Base-by-base conservation (phyloP, 2,888 invertebrate genomes). In the Tetragonula carbonaria region DNA sequence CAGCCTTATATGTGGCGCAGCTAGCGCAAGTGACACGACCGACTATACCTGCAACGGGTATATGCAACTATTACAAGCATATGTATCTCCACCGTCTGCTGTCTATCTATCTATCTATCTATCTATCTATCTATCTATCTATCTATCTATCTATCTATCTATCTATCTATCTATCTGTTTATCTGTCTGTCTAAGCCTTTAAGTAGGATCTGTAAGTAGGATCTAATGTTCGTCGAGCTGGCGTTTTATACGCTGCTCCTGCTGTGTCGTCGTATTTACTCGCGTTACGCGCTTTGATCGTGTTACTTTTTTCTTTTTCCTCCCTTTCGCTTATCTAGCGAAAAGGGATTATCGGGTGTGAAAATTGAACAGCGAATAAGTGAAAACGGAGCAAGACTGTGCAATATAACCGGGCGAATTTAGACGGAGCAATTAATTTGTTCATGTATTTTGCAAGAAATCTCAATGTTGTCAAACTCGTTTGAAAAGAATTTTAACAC, bases 1-100 rank as follows among this genome's bases (percentile, higher is more conserved):
- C 80, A 75, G 75, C 86, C 86, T 63, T 84, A 82, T 80, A 33
- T 33, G 33, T 33, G 68, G 80, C 65, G 71, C 77, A 77, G 74
- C 78, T 78, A 77, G 74, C 78, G 53, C 85, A 87, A 81, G 86
- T 79, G 85, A 87, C 85, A 85, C 84, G 74, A 50, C n/a, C 73
- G 38, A 70, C 50, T 73, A 67, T 67, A 71, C 16, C 57, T 59
- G 50, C 11, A n/a, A n/a, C 66, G 78, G 80, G 59, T 80, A 81
- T 16, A 82, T 66, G 57, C 57, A 79, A 45, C 71, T 51, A 28
- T 28, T 53, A 11, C 53, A 18, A 67, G 83, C 38, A 66, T 74
- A 80, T 86, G 70, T 83, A 86, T 78, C 84, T 71, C 62, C 6
- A n/a, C 38, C 50, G 21, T 28, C 80, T 82, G 59, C n/a, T n/a